Evolutionary conservation across 2,888 invertebrate genomes (phyloP).

Genomic region (Parnassius mnemosyne): DNA sequence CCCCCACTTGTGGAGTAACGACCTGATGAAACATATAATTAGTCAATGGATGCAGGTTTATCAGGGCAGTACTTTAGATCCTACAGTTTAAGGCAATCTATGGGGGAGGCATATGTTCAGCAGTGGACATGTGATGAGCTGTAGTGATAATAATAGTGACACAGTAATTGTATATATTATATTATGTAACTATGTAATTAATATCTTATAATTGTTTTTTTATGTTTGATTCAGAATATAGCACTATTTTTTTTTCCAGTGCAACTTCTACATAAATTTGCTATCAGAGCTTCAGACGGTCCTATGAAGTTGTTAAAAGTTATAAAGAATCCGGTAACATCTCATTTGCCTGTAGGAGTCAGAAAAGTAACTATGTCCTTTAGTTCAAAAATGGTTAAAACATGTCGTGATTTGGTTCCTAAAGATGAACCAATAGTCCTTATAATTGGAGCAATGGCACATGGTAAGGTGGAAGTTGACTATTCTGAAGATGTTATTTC

Average conservation of each 20-base stretch:
- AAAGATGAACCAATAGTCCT: conserved; percentile 91
- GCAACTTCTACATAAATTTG: conserved; percentile 96
- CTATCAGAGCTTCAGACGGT: conserved; percentile 94
- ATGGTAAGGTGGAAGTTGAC: conserved; percentile 93
- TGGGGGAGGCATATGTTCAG: too few species aligned
- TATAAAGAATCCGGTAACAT: conserved; percentile 96
- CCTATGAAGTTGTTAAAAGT: conserved; percentile 95
- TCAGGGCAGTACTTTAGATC: too few species aligned
- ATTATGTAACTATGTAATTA: too few species aligned
- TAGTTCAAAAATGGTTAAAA: conserved; percentile 85
- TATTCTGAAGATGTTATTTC: conserved; percentile 95
- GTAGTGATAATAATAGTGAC: too few species aligned
- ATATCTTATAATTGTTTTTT: too few species aligned
- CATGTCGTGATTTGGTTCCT: conserved; percentile 90
- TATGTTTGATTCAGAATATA: too few species aligned
- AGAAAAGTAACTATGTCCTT: conserved; percentile 95
- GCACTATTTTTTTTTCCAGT: conserved; percentile 81
- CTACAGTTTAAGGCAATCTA: too few species aligned
- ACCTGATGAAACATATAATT: too few species aligned
- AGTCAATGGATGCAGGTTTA: too few species aligned
- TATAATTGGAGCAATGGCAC: conserved; percentile 98
- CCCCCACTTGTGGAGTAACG: too few species aligned
- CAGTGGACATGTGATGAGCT: too few species aligned
- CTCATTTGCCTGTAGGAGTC: conserved; percentile 97
- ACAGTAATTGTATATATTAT: neutral